These are phyloP conservation scores for Pantherophis guttatus DNA, from an alignment of 2,113 vertebrate genomes.

Conservation along the genomic window DNA sequence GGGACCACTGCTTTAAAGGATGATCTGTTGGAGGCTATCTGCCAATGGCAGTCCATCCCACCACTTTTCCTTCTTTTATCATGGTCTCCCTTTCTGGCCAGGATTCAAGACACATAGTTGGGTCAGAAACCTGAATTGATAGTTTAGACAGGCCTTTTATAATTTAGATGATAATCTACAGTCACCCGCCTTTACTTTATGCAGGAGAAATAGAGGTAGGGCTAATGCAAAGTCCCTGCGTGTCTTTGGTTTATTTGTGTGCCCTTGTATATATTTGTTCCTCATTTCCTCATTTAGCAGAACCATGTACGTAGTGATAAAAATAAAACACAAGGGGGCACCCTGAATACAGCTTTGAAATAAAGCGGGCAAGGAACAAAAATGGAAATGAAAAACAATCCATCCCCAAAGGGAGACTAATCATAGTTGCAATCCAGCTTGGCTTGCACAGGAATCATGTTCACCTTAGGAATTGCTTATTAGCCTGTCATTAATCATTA, in stretches of 20 bases:
- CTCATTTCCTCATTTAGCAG: not conserved
- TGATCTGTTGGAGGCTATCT: not conserved
- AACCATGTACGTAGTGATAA: not conserved
- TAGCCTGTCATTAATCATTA: not conserved
- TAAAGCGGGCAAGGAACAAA: not conserved
- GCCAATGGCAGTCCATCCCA: not conserved
- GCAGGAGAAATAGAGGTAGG: not conserved
- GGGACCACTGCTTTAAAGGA: no score
- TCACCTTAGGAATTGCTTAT: not conserved
- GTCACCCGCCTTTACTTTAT: not conserved
- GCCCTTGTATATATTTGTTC: not conserved
- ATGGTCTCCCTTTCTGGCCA: not conserved
- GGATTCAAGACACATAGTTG: not conserved
- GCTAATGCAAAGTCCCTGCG: not conserved
- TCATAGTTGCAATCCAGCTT: not conserved
- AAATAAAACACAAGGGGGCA: conserved; percentile 49
- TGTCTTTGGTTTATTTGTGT: not conserved
- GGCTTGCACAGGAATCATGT: not conserved
- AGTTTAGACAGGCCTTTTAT: no score
- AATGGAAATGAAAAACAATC: not conserved
- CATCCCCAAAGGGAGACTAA: not conserved
- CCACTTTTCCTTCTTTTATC: no score
- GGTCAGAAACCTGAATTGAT: not conserved
- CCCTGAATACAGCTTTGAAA: conserved; percentile 18
- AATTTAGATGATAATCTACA: not conserved